Evolutionary conservation across 2,797 vertebrate genomes (phyloP), one percentile per base, ranked within the genome.

Genomic region (Knipowitschia caucasica): DNA sequence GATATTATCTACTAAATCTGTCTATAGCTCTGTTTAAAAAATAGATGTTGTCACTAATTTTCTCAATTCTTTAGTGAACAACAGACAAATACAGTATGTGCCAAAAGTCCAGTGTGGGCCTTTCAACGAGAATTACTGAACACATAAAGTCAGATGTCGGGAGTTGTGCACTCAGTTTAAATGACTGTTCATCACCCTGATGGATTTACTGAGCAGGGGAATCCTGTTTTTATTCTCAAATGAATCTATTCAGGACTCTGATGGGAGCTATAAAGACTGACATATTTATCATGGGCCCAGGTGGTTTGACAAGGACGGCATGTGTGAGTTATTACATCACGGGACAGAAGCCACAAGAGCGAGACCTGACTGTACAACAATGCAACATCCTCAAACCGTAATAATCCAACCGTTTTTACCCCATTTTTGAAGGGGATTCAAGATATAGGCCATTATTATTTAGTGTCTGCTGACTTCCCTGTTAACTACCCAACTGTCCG

Each of bases 171-270:
- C 78, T 85, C 79, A 68, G 56, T 79, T 87, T 85, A 83, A 88
- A 87, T 84, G 74, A 80, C 73, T 80, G 69, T 89, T 88, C 76
- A 88, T 86, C 85, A 84, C 67, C 10, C 56, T 82, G 83, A 88
- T 86, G 79, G 86, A 89, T 89, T 86, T 90, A 86, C 74, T 69
- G 64, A 65, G 71, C 68, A 52, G 65, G 66, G 75, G 77, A 81
- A 86, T 86, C 80, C 71, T 83, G 79, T 85, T 89, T 89, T 87
- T 86, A 87, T 87, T 89, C 79, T 79, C 81, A 86, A 83, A 89
- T 86, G 81, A 88, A 89, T 82, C 80, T 79, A 77, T 82, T 86
- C 64, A 56, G 72, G 75, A 75, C 71, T 81, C 75, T 87, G 84
- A 88, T 84, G 78, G 85, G 63, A 71, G 68, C 79, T 71, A 80